phyloP scores from a whole-genome alignment of 2,113 vertebrate genomes.

The Dolichallabes microphthalmus region DNA sequence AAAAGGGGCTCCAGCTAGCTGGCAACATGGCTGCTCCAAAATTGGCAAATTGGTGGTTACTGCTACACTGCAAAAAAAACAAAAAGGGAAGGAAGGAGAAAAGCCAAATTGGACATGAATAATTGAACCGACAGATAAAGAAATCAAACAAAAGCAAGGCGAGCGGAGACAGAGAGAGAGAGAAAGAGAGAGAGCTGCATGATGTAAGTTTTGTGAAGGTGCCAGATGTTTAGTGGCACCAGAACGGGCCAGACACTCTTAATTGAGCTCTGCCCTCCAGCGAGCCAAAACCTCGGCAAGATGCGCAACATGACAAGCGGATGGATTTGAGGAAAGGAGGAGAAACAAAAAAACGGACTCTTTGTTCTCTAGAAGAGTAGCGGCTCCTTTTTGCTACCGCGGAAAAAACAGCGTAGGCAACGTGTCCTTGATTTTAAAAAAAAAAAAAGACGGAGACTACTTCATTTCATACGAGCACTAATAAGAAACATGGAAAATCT shows the following conservation, averaged over 20 bases:
- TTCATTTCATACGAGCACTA: neutral
- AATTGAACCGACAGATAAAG: slow-evolving; percentile 44
- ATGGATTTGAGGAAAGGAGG: slow-evolving; percentile 55
- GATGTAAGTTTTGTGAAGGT: slow-evolving; percentile 90
- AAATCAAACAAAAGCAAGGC: slow-evolving; percentile 42
- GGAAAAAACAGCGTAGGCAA: neutral
- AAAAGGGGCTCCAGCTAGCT: neutral
- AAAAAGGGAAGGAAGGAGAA: neutral
- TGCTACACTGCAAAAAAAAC: slow-evolving; percentile 18
- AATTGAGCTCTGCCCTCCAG: slow-evolving; percentile 71
- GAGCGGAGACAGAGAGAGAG: neutral
- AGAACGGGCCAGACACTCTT: slow-evolving; percentile 82
- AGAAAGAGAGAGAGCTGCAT: slow-evolving; percentile 64
- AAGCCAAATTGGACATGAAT: slow-evolving; percentile 46
- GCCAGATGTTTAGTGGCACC: slow-evolving; percentile 87
- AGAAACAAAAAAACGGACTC: slow-evolving; percentile 22
- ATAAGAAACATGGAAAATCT: neutral
- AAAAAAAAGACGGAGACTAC: neutral
- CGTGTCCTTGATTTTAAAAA: slow-evolving; percentile 18
- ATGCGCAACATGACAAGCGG: slow-evolving; percentile 68
- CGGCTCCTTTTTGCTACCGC: neutral
- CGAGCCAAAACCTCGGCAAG: slow-evolving; percentile 65
- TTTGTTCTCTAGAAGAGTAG: slow-evolving; percentile 38
- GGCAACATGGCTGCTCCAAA: slow-evolving; percentile 15
- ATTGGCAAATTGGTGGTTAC: slow-evolving; percentile 37